phyloP scores from a whole-genome alignment of 2,888 invertebrate genomes.

The Chaetoderma sp. region DNA sequence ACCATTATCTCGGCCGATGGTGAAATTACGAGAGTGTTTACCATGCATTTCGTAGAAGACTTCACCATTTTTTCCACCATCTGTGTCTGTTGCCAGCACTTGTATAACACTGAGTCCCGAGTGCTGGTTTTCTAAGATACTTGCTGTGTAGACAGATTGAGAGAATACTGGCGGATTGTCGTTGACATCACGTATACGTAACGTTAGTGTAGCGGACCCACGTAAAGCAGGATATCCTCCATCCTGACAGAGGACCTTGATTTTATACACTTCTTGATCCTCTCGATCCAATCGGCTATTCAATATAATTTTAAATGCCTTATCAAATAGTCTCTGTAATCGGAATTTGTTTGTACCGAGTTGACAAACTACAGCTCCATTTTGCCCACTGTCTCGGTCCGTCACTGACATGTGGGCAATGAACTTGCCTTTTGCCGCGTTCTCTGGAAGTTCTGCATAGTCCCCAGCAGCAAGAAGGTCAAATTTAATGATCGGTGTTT shows the following conservation, averaged over 20 bases:
- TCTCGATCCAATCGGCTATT: conserved; percentile 55
- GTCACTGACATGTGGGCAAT: conserved; percentile 61
- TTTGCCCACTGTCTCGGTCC: conserved; percentile 60
- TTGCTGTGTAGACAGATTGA: conserved; percentile 40
- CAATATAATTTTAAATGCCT: conserved; percentile 54
- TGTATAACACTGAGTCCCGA: conserved; percentile 48
- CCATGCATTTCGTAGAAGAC: conserved; percentile 48
- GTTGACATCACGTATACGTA: conserved; percentile 61
- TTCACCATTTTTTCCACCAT: conserved; percentile 45
- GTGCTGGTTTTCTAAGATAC: conserved; percentile 56
- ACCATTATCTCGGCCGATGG: background rate
- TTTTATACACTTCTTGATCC: conserved; percentile 40
- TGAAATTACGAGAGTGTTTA: conserved; percentile 43
- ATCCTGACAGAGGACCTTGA: conserved; percentile 59
- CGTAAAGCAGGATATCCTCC: conserved; percentile 53
- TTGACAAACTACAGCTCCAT: conserved; percentile 52
- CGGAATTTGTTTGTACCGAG: conserved; percentile 44
- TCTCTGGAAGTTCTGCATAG: conserved; percentile 50
- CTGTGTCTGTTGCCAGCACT: conserved; percentile 55
- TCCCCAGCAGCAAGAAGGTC: conserved; percentile 48
- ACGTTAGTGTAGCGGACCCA: conserved; percentile 45
- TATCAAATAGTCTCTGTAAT: conserved; percentile 46
- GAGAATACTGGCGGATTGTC: conserved; percentile 58
- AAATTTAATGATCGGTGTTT: conserved; percentile 79
- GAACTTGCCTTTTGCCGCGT: conserved; percentile 52